Conservation (phyloP, 1,140 invertebrate genomes). For the Hylaeus anthracinus region DNA sequence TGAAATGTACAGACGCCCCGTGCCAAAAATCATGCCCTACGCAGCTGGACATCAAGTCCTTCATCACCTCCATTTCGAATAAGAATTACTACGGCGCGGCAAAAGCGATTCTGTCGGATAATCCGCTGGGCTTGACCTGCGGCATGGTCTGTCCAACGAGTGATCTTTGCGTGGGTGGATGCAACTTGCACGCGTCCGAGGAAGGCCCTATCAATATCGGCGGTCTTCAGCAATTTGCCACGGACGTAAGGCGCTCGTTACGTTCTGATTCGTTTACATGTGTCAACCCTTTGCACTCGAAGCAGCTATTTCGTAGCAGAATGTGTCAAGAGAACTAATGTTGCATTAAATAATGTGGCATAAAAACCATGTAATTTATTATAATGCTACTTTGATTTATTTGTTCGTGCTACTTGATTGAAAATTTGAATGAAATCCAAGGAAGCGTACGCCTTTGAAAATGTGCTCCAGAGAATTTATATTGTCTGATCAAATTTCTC, state of each 20-base stretch:
- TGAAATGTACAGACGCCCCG: constrained; percentile 99
- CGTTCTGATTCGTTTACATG: too few relatives aligned
- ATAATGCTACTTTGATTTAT: too few relatives aligned
- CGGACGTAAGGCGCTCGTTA: constrained; percentile 85
- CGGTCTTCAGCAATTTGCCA: constrained; percentile 98
- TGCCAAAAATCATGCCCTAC: constrained; percentile 99
- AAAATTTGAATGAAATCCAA: too few relatives aligned
- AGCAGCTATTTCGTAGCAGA: too few relatives aligned
- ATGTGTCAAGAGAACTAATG: too few relatives aligned
- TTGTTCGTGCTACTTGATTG: too few relatives aligned
- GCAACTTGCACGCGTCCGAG: constrained; percentile 96
- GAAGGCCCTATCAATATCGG: constrained; percentile 99
- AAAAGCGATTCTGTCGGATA: constrained; percentile 97
- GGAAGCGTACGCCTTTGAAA: too few relatives aligned
- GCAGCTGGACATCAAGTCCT: constrained; percentile 97
- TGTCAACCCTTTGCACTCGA: too few relatives aligned
- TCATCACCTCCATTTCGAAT: constrained; percentile 97
- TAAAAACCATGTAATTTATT: too few relatives aligned
- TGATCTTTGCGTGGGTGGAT: constrained; percentile 98
- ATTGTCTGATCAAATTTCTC: too few relatives aligned
- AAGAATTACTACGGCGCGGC: constrained; percentile 99
- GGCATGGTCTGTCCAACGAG: constrained; percentile 99
- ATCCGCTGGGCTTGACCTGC: constrained; percentile 97
- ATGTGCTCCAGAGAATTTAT: too few relatives aligned
- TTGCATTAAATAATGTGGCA: too few relatives aligned